These are phyloP conservation scores for Hirtodrosophila trivittata DNA, from an alignment of 2,888 invertebrate species.

Conservation along the genomic window DNA sequence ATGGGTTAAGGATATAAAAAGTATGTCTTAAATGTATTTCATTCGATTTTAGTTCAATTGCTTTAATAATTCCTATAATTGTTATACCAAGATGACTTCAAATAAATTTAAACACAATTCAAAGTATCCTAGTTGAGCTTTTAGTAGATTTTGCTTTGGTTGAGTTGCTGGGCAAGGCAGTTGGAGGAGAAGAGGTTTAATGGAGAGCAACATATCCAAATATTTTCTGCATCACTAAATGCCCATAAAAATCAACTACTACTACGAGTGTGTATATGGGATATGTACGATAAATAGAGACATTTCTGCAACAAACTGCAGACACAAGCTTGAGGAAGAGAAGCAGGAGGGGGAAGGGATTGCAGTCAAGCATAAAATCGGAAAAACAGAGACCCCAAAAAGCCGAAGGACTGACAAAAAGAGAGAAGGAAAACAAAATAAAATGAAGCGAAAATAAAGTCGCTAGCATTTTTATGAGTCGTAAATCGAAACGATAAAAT, in stretches of 20 bases:
- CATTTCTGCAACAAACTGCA: conserved; percentile 55
- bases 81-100: too few species aligned
- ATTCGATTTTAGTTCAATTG: too few species aligned
- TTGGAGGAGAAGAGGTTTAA: too few species aligned
- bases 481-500: conserved; percentile 80
- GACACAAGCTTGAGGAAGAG: conserved; percentile 1
- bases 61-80: too few species aligned
- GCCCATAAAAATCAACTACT: conserved; percentile 68
- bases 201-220: conserved; percentile 57
- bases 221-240: conserved; percentile 77
- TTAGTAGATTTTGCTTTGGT: too few species aligned
- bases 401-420: conserved; percentile 12
- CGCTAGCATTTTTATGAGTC: conserved; percentile 78
- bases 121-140: too few species aligned
- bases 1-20: too few species aligned
- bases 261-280: conserved; percentile 2
- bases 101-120: too few species aligned
- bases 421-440: conserved; percentile 15
- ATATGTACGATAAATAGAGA: conserved; percentile 33
- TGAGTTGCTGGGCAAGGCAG: too few species aligned
- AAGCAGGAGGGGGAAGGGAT: conserved; percentile 3
- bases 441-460: conserved; percentile 47
- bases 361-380: conserved; percentile 69
- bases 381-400: conserved; percentile 34
- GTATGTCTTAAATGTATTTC: too few species aligned